Evolutionary conservation across 2,797 vertebrate species (phyloP).

Genomic region (Betta splendens): DNA sequence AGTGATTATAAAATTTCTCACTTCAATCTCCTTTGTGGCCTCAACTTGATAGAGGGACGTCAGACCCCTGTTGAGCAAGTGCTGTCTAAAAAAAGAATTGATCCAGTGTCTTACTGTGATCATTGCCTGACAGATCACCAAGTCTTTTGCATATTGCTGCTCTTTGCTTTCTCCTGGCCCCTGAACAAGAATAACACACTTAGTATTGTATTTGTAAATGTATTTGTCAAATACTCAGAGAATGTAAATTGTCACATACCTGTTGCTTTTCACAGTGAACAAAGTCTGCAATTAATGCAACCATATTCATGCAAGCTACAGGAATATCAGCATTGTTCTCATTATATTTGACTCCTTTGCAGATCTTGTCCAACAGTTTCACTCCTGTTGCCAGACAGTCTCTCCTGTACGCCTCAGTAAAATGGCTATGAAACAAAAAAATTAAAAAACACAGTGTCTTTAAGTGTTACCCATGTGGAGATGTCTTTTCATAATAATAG

Average conservation of each 20-base stretch:
- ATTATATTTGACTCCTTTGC: slow-evolving; percentile 27
- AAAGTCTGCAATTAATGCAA: slow-evolving; percentile 72
- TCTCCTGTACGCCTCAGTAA: slow-evolving; percentile 51
- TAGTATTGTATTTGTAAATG: not conserved
- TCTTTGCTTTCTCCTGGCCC: slow-evolving; percentile 18
- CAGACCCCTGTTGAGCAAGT: not conserved
- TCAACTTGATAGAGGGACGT: not conserved
- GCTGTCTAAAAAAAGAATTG: slow-evolving; percentile 38
- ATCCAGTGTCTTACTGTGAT: slow-evolving; percentile 73
- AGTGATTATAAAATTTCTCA: slow-evolving; percentile 42
- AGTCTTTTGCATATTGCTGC: slow-evolving; percentile 11
- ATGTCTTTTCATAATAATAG: not conserved
- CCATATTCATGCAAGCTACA: slow-evolving; percentile 71
- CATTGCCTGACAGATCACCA: slow-evolving; percentile 43
- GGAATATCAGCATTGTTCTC: slow-evolving; percentile 9
- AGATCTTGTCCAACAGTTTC: slow-evolving; percentile 80
- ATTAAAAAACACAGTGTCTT: not conserved
- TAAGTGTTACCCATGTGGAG: not conserved
- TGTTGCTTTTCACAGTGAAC: slow-evolving; percentile 17
- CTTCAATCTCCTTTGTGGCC: slow-evolving; percentile 65
- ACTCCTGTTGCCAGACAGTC: slow-evolving; percentile 71
- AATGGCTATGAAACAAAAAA: slow-evolving; percentile 45
- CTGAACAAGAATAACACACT: slow-evolving; percentile 38
- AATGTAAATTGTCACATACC: slow-evolving; percentile 49
- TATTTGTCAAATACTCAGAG: not conserved